A percentile compares a stretch with the other conserved stretches of the same genome.
Evolutionary conservation across 2,797 vertebrate genomes (phyloP).

Genomic region (Xenops minutus): DNA sequence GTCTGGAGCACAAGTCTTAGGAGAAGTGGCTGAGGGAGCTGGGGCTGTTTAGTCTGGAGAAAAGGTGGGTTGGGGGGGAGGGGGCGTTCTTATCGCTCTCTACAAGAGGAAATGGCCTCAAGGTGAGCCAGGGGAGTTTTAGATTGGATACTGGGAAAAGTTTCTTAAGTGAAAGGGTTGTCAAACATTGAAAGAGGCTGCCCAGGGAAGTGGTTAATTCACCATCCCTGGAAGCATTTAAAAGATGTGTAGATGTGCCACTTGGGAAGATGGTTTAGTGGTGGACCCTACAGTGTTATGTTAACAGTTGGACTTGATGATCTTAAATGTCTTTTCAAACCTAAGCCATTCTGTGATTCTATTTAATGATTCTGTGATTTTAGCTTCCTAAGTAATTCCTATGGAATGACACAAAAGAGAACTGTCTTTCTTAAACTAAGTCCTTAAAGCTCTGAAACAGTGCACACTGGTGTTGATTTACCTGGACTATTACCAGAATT

Average conservation of each 20-base stretch:
- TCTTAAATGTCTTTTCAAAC: neutral
- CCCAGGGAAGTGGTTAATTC: neutral
- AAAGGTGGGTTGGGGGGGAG: neutral
- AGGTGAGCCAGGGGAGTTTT: neutral
- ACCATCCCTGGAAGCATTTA: neutral
- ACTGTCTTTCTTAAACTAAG: neutral
- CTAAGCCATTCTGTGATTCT: neutral
- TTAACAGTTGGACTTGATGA: neutral
- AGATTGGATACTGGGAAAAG: neutral
- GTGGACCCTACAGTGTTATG: neutral
- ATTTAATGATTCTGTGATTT: neutral
- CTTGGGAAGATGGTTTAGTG: neutral
- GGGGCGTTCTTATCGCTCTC: neutral
- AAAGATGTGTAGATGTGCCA: rapidly evolving
- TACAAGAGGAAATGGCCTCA: neutral
- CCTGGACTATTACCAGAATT: neutral
- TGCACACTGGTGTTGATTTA: neutral
- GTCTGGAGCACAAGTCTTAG: neutral
- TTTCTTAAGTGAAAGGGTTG: neutral
- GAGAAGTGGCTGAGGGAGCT: neutral
- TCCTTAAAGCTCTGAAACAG: neutral
- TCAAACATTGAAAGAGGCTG: neutral
- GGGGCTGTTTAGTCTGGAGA: neutral
- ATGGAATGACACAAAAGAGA: neutral
- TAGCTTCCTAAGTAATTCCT: neutral